Base-by-base conservation (phyloP, 2,888 invertebrate genomes). In the Sacculina carcini region DNA sequence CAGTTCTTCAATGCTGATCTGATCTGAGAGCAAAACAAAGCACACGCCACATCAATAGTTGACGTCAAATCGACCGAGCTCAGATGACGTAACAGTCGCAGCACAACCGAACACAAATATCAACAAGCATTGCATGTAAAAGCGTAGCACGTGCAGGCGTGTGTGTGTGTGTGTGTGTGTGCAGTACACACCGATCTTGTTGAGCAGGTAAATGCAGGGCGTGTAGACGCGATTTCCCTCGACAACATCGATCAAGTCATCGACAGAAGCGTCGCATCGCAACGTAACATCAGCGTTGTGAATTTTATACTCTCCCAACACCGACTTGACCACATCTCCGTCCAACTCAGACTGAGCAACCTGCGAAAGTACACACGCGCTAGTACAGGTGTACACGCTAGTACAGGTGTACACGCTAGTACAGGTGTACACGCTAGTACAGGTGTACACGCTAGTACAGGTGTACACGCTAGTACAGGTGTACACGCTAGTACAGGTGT, bases 151-250 rank as follows among this genome's bases (percentile, higher is more conserved):
- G 16, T 51, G 4, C 14, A 51, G n/a, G n/a, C n/a, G n/a, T n/a
- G n/a, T n/a, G n/a, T n/a, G 52, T 4, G 12, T 32, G 12, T 53
- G 19, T n/a, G n/a, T n/a, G n/a, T n/a, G n/a, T n/a, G n/a, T n/a
- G n/a, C n/a, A n/a, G n/a, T 40, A 55, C 56, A 61, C 62, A 78
- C 87, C 89, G 63, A 99, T 98, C 73, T 98, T 99, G 68, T 99
- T 98, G 48, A 98, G 76, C 58, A 98, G 74, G 69, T 96, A 99
- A 67, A 98, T 92, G 69, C 96, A 96, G 2, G 98, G 98, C 59
- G 96, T 77, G 66, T 96, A 98, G 59, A 98, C 82, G 54, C 98
- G 75, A 69, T 99, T 98, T 52, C 98, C 98, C 69, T 99, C 98
- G 57, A 98, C 83, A 7, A 94, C 83, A 68, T 98, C 98, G 61